Conservation (phyloP, 1,140 invertebrate species). For the Colletes latitarsis region DNA sequence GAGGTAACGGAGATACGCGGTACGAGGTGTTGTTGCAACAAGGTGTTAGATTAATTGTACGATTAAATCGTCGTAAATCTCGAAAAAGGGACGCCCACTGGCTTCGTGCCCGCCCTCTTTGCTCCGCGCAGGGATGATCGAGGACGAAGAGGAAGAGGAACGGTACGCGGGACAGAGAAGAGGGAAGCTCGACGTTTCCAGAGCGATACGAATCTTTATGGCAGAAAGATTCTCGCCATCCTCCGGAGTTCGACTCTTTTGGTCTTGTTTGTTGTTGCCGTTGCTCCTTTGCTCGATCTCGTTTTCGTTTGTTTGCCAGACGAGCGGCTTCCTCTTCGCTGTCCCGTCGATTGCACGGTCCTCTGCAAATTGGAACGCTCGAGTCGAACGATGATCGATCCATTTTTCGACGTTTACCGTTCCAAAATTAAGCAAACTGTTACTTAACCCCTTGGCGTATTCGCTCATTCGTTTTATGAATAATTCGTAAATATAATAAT, state of each 20-base stretch:
- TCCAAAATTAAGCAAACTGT: neutral
- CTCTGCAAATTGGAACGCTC: slow-evolving; percentile 46
- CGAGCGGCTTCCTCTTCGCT: slow-evolving; percentile 14
- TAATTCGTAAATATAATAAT: no score
- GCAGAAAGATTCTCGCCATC: slow-evolving; percentile 60
- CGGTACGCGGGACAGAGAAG: neutral
- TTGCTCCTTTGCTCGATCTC: neutral
- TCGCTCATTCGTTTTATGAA: no score
- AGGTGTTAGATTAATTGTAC: slow-evolving; percentile 81
- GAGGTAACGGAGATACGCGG: slow-evolving; percentile 42
- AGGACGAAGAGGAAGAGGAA: neutral
- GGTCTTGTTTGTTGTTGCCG: slow-evolving; percentile 7
- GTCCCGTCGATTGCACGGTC: slow-evolving; percentile 17
- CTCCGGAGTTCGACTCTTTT: slow-evolving; percentile 19
- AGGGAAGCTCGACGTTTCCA: slow-evolving; percentile 61
- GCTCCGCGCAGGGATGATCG: slow-evolving; percentile 37
- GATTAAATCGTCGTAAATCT: slow-evolving; percentile 80
- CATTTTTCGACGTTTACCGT: neutral
- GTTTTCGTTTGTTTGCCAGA: slow-evolving; percentile 7
- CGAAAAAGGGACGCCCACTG: slow-evolving; percentile 73
- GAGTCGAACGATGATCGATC: neutral
- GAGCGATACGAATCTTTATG: slow-evolving; percentile 67
- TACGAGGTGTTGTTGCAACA: slow-evolving; percentile 78
- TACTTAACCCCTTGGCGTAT: no score
- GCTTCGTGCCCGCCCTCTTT: slow-evolving; percentile 38